phyloP scores from a whole-genome alignment of 2,888 invertebrate genomes.

The Coleophora flavipennella region DNA sequence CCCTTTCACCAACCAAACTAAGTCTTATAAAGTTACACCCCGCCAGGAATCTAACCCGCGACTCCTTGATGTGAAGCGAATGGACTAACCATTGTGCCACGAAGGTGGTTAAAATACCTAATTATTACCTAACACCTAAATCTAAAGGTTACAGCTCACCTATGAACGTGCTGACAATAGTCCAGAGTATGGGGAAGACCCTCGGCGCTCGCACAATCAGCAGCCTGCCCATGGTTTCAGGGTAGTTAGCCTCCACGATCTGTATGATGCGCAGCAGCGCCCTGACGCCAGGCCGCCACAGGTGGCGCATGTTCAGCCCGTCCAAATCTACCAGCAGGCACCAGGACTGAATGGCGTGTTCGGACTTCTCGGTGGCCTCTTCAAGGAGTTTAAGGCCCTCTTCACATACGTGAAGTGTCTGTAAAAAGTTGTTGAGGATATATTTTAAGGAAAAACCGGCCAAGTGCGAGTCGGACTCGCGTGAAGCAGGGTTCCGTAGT shows the following conservation, averaged over 20 bases:
- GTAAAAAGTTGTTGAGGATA: conserved; percentile 13
- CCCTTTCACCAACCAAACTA: too few relatives aligned
- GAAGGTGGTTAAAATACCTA: too few relatives aligned
- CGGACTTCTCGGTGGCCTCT: conserved; percentile 86
- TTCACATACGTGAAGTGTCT: conserved; percentile 91
- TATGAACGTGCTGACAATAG: conserved; percentile 94
- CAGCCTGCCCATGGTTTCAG: conserved; percentile 94
- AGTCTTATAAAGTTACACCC: too few relatives aligned
- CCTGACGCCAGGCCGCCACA: conserved; percentile 94
- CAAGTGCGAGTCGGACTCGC: too few relatives aligned
- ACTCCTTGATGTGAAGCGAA: too few relatives aligned
- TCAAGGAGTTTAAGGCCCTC: conserved; percentile 91
- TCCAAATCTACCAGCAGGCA: conserved; percentile 93
- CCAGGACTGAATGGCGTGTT: conserved; percentile 90
- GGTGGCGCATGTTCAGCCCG: conserved; percentile 94
- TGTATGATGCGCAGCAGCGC: conserved; percentile 75
- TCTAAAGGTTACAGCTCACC: conserved; percentile 67
- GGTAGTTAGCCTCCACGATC: conserved; percentile 94
- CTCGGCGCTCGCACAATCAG: conserved; percentile 92
- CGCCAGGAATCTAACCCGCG: too few relatives aligned
- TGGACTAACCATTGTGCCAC: too few relatives aligned
- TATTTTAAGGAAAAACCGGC: too few relatives aligned
- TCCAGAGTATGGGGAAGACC: conserved; percentile 96
- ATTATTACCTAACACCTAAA: too few relatives aligned
- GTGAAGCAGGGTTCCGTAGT: too few relatives aligned